These are phyloP conservation scores for Noctua janthe DNA, from an alignment of 2,888 invertebrate species.

Conservation along the genomic window DNA sequence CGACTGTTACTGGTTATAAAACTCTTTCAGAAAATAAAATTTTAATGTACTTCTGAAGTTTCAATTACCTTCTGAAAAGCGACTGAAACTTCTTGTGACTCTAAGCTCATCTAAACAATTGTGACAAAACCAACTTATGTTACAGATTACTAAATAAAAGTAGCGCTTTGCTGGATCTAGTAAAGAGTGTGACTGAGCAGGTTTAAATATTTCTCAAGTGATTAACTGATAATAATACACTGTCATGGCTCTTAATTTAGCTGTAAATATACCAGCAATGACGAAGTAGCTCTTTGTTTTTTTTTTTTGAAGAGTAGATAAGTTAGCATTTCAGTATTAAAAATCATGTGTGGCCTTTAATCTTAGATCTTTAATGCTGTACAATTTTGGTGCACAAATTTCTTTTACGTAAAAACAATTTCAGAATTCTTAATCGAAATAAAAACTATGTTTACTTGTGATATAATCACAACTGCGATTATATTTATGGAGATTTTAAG, in stretches of 20 bases:
- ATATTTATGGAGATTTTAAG: background rate
- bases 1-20: background rate
- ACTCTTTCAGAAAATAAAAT: background rate
- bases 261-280: background rate
- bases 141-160: conserved; percentile 18
- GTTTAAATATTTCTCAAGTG: conserved; percentile 6
- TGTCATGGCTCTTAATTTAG: background rate
- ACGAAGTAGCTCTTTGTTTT: background rate
- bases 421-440: background rate
- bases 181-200: conserved; percentile 17
- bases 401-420: background rate
- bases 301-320: background rate
- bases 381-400: background rate
- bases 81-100: background rate
- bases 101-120: conserved; percentile 28
- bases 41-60: background rate
- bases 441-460: background rate
- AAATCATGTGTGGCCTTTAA: conserved; percentile 24
- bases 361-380: conserved; percentile 22
- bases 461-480: background rate
- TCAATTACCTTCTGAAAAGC: background rate
- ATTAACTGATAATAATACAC: background rate
- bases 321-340: conserved; percentile 6
- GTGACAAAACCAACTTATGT: conserved; percentile 33
- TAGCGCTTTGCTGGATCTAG: conserved; percentile 1